Conservation (phyloP, 2,888 invertebrate species). For the Nemurella pictetii region DNA sequence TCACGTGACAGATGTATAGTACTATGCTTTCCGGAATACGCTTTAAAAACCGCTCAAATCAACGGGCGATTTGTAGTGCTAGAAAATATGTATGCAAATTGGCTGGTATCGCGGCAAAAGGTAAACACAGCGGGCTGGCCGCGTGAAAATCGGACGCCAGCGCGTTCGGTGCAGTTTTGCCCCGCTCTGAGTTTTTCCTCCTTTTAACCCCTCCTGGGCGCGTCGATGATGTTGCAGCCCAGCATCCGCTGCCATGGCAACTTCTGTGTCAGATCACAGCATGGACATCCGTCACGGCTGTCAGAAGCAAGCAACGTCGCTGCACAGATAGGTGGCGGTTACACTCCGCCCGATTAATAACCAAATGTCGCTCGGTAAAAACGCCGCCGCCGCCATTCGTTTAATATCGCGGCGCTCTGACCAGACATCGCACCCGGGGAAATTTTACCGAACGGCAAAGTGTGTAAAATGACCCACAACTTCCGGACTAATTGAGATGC, state of each 20-base stretch:
- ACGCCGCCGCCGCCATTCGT: neutral
- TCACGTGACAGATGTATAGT: neutral
- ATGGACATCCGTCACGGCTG: slow-evolving; percentile 18
- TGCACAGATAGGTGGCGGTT: neutral
- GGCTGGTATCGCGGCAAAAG: neutral
- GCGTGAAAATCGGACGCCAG: neutral
- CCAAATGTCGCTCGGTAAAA: slow-evolving; percentile 7
- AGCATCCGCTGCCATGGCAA: neutral
- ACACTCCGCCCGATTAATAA: slow-evolving; percentile 28
- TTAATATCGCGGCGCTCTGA: no score
- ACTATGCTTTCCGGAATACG: neutral
- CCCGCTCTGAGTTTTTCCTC: no score
- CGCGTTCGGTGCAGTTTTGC: neutral
- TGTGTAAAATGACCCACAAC: neutral
- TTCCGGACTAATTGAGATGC: neutral
- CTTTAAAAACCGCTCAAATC: neutral
- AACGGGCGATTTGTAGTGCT: neutral
- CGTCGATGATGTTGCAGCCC: neutral
- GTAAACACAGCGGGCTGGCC: neutral
- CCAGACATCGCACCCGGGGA: neutral
- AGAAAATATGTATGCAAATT: neutral
- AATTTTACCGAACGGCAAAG: neutral
- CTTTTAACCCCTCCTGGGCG: no score
- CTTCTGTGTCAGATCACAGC: slow-evolving; percentile 5
- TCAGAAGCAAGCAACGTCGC: slow-evolving; percentile 21